Conservation (phyloP, 2,113 vertebrate genomes). For the Psittacula cyanocephala region DNA sequence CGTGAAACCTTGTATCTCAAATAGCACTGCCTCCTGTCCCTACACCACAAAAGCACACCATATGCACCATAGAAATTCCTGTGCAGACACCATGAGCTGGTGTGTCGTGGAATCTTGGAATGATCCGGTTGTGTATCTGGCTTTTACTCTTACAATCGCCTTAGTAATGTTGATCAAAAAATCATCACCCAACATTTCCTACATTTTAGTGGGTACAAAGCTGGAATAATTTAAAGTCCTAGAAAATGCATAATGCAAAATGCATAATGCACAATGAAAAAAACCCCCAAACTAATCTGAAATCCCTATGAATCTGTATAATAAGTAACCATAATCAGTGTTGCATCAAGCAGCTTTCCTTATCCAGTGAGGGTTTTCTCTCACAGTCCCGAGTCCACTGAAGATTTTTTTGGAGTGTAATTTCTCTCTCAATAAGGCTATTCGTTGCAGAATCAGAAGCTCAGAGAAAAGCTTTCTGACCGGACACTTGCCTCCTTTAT, state of each 20-base stretch:
- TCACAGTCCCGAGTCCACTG: background rate
- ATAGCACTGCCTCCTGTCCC: background rate
- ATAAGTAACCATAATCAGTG: background rate
- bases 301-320: fast-evolving
- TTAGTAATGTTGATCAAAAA: background rate
- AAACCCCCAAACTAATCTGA: background rate
- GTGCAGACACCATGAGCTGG: background rate
- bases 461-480: background rate
- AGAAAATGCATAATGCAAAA: background rate
- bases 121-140: fast-evolving
- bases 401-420: background rate
- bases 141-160: fast-evolving
- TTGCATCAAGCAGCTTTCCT: background rate
- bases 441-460: background rate
- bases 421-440: background rate
- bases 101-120: background rate
- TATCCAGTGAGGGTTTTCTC: background rate
- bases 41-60: background rate
- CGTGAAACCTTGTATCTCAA: background rate
- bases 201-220: background rate
- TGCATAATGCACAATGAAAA: background rate
- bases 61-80: background rate
- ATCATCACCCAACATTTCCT: background rate
- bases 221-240: background rate
- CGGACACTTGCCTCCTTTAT: background rate